Conservation (phyloP, 2,113 vertebrate genomes). For the Merops nubicus region DNA sequence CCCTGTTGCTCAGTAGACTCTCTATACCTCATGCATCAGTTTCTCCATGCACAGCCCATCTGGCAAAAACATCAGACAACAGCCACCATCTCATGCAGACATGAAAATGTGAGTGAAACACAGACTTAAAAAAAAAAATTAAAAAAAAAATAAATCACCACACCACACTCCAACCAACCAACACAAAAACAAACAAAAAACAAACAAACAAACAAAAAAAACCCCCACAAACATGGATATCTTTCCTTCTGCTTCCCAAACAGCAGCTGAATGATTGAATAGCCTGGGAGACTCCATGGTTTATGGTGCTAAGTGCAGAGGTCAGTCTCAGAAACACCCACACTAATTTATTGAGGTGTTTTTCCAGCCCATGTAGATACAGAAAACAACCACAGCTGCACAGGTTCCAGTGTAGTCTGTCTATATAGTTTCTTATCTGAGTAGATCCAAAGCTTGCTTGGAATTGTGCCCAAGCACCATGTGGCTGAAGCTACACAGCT, state of each 20-base stretch:
- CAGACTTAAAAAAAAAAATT: no score
- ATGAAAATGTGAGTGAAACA: not conserved
- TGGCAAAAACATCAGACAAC: not conserved
- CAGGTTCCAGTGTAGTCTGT: not conserved
- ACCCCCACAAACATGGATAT: not conserved
- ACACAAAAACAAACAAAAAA: no score
- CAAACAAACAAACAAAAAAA: no score
- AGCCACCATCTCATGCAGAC: rapidly evolving
- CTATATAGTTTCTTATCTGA: not conserved
- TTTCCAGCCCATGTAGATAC: rapidly evolving
- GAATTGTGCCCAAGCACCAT: not conserved
- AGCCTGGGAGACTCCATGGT: no score
- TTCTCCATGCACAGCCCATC: not conserved
- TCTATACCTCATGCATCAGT: rapidly evolving
- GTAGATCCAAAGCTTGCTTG: not conserved
- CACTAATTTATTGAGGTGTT: not conserved
- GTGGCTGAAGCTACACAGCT: not conserved
- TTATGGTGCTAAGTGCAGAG: not conserved
- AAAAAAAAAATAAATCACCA: no score
- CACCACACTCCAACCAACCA: no score
- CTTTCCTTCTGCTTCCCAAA: not conserved
- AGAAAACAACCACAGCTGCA: not conserved
- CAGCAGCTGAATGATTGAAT: not conserved
- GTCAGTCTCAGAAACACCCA: not conserved
- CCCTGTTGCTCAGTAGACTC: not conserved